Evolutionary conservation across 2,888 invertebrate genomes (phyloP), one percentile per base, ranked within the genome.

Genomic region (Odontocolon sp.): DNA sequence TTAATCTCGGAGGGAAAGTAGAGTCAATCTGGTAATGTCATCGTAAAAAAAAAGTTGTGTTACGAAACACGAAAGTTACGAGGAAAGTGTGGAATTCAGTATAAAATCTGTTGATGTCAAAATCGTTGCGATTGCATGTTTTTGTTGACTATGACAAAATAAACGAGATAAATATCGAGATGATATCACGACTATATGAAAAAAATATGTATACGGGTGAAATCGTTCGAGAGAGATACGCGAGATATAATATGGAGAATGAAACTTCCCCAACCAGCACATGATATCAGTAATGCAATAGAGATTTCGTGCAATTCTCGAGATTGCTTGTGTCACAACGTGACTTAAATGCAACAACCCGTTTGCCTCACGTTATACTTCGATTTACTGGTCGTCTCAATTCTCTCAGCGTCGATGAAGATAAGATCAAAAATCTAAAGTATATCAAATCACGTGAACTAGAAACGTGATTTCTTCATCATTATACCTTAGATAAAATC

Each of bases 361-460:
- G 45, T 33, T 45, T 11, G 31, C 14, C 18, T 28, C 16, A 3
- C 1, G 28, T n/a, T 9, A 9, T 36, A 16, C 3, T 8, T 18
- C n/a, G 28, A 11, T 18, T 16, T 2, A 14, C 45, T 47, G 31
- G 23, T 18, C 11, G 14, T 18, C 26, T 6, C 33, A 14, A 61
- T 47, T 47, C 18, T 47, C 14, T 21, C 61, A n/a, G 11, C 33
- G 45, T 28, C 18, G n/a, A 61, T 21, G 23, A 61, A 31, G 11
- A 33, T 61, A 21, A 18, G 33, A 5, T 31, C 40, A 6, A 14
- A 31, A 26, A 45, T n/a, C n/a, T n/a, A n/a, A 14, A 28, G 26
- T 26, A 11, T 31, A 28, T 61, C 31, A 16, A 21, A 33, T 50
- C 14, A 50, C 50, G 63, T 64, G 63, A 38, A 36, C 11, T n/a